A percentile compares a stretch with the other conserved stretches of the same genome.
Conservation (phyloP, 2,797 vertebrate genomes). For the Eidolon dupreanum region DNA sequence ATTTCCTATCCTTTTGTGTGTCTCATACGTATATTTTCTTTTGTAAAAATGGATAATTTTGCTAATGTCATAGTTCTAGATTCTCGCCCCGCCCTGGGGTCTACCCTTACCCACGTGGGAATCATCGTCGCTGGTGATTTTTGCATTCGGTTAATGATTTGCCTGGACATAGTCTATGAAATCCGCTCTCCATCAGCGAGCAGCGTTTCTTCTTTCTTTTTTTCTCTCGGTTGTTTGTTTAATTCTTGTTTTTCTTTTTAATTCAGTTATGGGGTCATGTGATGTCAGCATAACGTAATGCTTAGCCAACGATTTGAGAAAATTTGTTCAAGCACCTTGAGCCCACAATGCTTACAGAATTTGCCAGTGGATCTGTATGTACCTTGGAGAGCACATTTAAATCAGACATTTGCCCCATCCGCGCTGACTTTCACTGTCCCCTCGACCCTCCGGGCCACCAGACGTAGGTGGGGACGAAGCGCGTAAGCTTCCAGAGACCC, state of each 20-base stretch:
- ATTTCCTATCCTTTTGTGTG: background rate
- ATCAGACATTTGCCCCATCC: no score
- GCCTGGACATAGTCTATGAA: background rate
- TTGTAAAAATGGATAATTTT: background rate
- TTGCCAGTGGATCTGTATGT: rapidly evolving
- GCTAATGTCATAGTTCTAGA: background rate
- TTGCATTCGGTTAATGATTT: background rate
- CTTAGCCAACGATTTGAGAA: background rate
- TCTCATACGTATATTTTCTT: background rate
- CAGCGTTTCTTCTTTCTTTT: no score
- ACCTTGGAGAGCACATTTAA: rapidly evolving
- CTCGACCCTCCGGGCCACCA: background rate
- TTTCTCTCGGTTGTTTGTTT: no score
- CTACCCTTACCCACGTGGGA: background rate
- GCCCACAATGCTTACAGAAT: background rate
- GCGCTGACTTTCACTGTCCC: background rate
- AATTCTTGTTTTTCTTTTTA: background rate
- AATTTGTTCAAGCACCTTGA: background rate
- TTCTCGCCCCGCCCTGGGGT: no score
- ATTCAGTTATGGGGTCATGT: background rate
- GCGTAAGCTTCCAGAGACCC: rapidly evolving
- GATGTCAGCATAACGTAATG: background rate
- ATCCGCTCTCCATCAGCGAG: background rate
- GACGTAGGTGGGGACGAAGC: rapidly evolving
- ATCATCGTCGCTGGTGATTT: background rate